These are phyloP conservation scores for Epizoanthus fatuus DNA, from an alignment of 92 coral and sea anemone genomes.

Conservation along the genomic window DNA sequence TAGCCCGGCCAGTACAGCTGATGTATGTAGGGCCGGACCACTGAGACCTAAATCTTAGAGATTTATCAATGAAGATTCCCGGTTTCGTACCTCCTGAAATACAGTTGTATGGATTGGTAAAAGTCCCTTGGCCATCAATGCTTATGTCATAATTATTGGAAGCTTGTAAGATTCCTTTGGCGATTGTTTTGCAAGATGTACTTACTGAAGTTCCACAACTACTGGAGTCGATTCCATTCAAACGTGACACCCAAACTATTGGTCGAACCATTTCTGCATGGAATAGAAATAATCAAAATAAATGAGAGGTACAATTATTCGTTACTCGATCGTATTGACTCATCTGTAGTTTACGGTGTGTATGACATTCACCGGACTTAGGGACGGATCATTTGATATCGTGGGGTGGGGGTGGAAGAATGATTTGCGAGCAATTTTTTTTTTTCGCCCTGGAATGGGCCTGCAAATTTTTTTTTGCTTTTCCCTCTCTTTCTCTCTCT, in stretches of 20 bases:
- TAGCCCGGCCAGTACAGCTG: neutral
- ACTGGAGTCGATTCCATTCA: neutral
- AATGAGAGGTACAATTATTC: too few relatives aligned
- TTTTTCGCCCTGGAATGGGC: too few relatives aligned
- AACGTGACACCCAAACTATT: slow-evolving; percentile 8
- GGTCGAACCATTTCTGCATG: too few relatives aligned
- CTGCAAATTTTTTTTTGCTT: too few relatives aligned
- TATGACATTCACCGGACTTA: too few relatives aligned
- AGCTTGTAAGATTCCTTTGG: slow-evolving; percentile 5
- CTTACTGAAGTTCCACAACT: neutral
- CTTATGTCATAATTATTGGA: neutral
- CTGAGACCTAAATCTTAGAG: neutral
- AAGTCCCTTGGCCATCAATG: neutral
- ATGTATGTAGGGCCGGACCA: neutral
- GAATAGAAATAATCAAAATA: too few relatives aligned
- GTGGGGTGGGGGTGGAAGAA: too few relatives aligned
- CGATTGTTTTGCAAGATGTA: neutral
- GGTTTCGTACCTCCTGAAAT: neutral
- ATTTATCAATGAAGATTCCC: neutral
- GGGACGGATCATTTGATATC: too few relatives aligned
- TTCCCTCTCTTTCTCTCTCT: too few relatives aligned
- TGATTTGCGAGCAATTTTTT: too few relatives aligned
- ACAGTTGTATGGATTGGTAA: neutral
- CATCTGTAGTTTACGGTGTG: too few relatives aligned
- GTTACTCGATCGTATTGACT: too few relatives aligned